phyloP scores from a whole-genome alignment of 2,888 invertebrate genomes.

The Callyntrura sp. region DNA sequence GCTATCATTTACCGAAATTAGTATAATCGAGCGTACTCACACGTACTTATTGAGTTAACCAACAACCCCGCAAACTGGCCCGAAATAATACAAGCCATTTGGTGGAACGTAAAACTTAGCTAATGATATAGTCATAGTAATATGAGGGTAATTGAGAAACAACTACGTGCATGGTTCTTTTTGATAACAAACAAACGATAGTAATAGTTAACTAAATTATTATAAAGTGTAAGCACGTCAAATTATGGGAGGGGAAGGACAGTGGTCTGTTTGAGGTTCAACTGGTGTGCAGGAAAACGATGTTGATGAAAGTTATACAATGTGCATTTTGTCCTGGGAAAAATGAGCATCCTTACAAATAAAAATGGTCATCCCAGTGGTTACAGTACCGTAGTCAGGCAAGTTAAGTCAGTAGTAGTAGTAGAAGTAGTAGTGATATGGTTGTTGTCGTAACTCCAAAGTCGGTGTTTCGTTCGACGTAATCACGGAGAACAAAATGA shows the following conservation, averaged over 20 bases:
- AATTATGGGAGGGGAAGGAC: slow-evolving; percentile 66
- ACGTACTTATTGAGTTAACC: slow-evolving; percentile 7
- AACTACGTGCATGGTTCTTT: slow-evolving; percentile 42
- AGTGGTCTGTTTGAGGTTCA: slow-evolving; percentile 46
- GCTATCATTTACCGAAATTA: slow-evolving; percentile 59
- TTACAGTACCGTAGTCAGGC: background rate
- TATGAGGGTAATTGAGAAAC: slow-evolving; percentile 55
- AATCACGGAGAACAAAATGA: slow-evolving; percentile 41
- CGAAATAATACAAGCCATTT: slow-evolving; percentile 56
- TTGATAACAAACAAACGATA: slow-evolving; percentile 47
- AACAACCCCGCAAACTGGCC: background rate
- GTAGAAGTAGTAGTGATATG: background rate
- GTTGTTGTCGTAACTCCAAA: slow-evolving; percentile 17
- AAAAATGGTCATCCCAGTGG: slow-evolving; percentile 10
- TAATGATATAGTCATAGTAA: slow-evolving; percentile 49
- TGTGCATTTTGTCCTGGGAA: slow-evolving; percentile 47
- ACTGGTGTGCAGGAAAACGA: background rate
- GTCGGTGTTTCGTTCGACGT: slow-evolving; percentile 11
- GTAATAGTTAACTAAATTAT: slow-evolving; percentile 65
- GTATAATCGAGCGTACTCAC: slow-evolving; percentile 53
- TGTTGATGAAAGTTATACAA: background rate
- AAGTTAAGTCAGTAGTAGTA: background rate
- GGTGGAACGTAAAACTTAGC: slow-evolving; percentile 52
- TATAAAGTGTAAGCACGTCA: slow-evolving; percentile 53
- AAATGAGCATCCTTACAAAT: slow-evolving; percentile 19